phyloP scores from a whole-genome alignment of 2,888 invertebrate species.

The Tetanocera ferruginea region DNA sequence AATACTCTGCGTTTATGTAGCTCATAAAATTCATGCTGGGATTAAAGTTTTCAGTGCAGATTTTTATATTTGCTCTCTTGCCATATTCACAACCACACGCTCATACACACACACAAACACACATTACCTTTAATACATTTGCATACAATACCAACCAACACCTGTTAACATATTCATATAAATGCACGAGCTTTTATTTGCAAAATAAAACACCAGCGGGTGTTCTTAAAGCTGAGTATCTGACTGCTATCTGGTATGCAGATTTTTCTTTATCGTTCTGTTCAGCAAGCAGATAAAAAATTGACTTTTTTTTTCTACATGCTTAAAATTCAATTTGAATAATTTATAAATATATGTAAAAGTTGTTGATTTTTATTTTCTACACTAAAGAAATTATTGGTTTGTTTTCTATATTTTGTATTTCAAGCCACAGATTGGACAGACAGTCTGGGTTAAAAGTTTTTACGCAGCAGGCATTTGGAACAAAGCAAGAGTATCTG shows the following conservation, averaged over 20 bases:
- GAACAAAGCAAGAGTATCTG: no score
- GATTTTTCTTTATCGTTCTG: not conserved
- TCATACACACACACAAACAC: not conserved
- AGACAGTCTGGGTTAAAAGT: no score
- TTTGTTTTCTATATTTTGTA: no score
- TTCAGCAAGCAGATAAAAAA: not conserved
- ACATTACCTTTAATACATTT: not conserved
- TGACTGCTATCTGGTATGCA: not conserved
- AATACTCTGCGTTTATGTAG: not conserved
- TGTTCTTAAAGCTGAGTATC: constrained; percentile 1
- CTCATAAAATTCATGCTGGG: not conserved
- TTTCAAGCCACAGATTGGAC: no score
- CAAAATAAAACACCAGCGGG: not conserved
- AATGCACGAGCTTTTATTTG: not conserved
- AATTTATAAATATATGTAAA: no score
- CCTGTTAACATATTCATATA: not conserved
- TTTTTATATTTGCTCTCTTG: not conserved
- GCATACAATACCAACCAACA: not conserved
- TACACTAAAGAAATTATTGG: no score
- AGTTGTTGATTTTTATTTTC: no score
- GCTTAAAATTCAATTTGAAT: no score
- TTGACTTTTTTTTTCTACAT: not conserved
- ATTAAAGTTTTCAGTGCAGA: constrained; percentile 10
- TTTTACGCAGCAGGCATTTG: no score
- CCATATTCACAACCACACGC: not conserved